Percentiles rank a stretch among this genome's conserved stretches.
Evolutionary conservation across 2,797 vertebrate genomes (phyloP).

Genomic region (Cichlasoma orientale): DNA sequence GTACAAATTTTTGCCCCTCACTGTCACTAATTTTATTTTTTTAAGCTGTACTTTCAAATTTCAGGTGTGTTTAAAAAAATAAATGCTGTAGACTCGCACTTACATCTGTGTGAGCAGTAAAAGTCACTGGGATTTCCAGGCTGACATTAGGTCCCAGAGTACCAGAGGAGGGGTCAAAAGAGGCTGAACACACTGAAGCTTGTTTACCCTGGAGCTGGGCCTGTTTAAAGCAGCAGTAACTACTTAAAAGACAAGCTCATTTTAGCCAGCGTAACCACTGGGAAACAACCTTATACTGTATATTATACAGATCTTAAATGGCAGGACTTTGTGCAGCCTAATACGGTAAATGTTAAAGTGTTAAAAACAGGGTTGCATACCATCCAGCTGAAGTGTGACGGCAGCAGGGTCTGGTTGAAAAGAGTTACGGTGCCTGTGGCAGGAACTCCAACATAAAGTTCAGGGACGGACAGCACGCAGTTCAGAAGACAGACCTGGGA

Average conservation of each 20-base stretch:
- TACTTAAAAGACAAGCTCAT: not conserved
- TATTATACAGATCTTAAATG: not conserved
- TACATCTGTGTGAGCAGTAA: conserved; percentile 80
- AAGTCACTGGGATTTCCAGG: conserved; percentile 79
- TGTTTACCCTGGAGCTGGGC: conserved; percentile 80
- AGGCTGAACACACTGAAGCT: conserved; percentile 74
- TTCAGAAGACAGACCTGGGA: conserved; percentile 85
- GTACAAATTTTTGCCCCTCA: not conserved
- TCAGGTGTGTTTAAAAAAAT: not conserved
- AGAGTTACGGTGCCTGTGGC: conserved; percentile 72
- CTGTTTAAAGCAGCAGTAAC: conserved; percentile 34
- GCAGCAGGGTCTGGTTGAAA: conserved; percentile 89
- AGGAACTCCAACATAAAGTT: conserved; percentile 85
- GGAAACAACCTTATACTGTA: not conserved
- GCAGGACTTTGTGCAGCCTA: not conserved
- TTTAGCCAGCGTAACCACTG: not conserved
- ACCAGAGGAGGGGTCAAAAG: conserved; percentile 80
- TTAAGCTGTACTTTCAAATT: not conserved
- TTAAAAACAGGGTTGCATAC: conserved; percentile 21
- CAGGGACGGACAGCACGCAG: conserved; percentile 80
- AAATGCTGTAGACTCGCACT: conserved; percentile 32
- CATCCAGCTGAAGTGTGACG: conserved; percentile 86
- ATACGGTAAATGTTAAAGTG: not conserved
- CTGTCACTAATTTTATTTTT: not conserved
- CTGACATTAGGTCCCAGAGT: conserved; percentile 84